A percentile compares a stretch with the other conserved stretches of the same genome.
These are phyloP conservation scores for Neosilurus mollespiculum DNA, from an alignment of 2,797 vertebrate genomes.

Conservation along the genomic window DNA sequence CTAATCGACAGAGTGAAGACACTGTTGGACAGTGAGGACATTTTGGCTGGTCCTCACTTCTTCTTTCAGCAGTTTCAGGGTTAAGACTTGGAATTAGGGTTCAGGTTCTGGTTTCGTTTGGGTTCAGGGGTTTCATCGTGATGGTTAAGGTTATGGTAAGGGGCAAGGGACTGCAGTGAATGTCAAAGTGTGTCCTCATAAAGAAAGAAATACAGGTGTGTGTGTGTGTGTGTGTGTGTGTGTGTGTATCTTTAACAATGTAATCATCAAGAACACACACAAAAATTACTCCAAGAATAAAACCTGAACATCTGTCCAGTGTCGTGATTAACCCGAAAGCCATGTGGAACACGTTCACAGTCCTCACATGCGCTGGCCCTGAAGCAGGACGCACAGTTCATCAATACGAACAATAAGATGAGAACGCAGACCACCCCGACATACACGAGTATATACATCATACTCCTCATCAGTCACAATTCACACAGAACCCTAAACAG, in stretches of 20 bases:
- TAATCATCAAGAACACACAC: background rate
- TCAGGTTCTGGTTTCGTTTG: too few relatives aligned
- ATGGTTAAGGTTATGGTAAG: too few relatives aligned
- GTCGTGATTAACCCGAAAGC: background rate
- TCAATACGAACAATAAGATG: background rate
- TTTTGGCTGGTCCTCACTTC: too few relatives aligned
- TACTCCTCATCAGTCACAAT: background rate
- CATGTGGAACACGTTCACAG: background rate
- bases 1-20: too few relatives aligned
- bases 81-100: too few relatives aligned
- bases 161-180: too few relatives aligned
- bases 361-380: background rate
- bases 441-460: background rate
- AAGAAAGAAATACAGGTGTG: background rate
- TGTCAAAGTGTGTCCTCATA: too few relatives aligned
- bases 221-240: background rate
- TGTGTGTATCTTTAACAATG: background rate
- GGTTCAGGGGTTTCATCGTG: too few relatives aligned
- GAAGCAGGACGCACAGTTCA: background rate
- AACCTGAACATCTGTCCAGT: background rate
- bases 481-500: background rate
- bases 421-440: background rate
- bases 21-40: too few relatives aligned
- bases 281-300: background rate
- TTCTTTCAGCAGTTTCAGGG: too few relatives aligned